These are phyloP conservation scores for Phenganax subtilis DNA, from an alignment of 92 coral and sea anemone species.

Conservation along the genomic window DNA sequence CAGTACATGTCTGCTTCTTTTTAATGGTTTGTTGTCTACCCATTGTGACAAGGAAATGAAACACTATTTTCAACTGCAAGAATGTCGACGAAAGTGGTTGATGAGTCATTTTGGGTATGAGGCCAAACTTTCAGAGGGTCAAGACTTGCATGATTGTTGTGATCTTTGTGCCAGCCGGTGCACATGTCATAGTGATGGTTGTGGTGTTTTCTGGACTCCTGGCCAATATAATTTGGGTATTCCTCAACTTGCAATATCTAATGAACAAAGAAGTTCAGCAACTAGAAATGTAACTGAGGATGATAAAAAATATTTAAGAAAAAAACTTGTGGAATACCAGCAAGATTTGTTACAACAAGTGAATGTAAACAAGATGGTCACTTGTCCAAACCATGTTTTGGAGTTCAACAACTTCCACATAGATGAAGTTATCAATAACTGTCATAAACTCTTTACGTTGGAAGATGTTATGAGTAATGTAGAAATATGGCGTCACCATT, in stretches of 20 bases:
- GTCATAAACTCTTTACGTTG: slow-evolving; percentile 5
- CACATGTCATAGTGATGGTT: slow-evolving; percentile 42
- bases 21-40: slow-evolving; percentile 36
- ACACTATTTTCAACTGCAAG: slow-evolving; percentile 24
- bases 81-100: slow-evolving; percentile 45
- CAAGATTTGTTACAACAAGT: neutral
- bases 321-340: slow-evolving; percentile 38
- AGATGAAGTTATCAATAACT: neutral
- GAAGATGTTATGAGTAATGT: slow-evolving; percentile 13
- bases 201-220: slow-evolving; percentile 42
- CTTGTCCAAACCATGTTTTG: slow-evolving; percentile 7
- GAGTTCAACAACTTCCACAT: neutral
- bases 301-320: slow-evolving; percentile 41
- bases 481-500: slow-evolving; percentile 16
- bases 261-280: neutral
- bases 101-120: slow-evolving; percentile 34
- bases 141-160: slow-evolving; percentile 34
- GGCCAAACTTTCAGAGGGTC: neutral
- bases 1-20: slow-evolving; percentile 39
- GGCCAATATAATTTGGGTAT: neutral
- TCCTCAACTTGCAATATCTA: neutral
- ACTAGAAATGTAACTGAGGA: slow-evolving; percentile 32
- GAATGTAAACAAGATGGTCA: slow-evolving; percentile 21
- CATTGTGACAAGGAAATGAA: slow-evolving; percentile 39
- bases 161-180: slow-evolving; percentile 47